Evolutionary conservation across 64 coral and sea anemone species (phyloP).

Genomic region (Pachyseris speciosa): DNA sequence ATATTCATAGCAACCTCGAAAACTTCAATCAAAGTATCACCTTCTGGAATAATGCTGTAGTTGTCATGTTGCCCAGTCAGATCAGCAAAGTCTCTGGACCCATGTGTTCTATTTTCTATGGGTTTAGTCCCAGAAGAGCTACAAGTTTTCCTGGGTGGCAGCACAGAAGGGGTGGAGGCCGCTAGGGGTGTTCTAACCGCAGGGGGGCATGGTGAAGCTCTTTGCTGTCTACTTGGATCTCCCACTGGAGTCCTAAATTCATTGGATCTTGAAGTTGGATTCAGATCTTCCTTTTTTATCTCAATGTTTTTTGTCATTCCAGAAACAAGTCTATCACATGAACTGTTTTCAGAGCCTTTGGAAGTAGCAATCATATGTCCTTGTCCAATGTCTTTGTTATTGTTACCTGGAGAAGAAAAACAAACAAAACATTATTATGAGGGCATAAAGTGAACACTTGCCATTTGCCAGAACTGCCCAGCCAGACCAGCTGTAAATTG

Average conservation of each 20-base stretch:
- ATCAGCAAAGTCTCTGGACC: not conserved
- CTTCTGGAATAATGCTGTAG: slow-evolving; percentile 59
- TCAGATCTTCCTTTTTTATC: not conserved
- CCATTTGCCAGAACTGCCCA: too few species aligned
- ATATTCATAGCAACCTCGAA: too few species aligned
- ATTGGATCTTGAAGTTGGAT: not conserved
- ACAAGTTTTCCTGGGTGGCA: not conserved
- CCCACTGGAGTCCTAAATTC: not conserved
- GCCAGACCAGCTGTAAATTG: too few species aligned
- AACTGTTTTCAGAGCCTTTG: not conserved
- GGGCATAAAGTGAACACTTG: too few species aligned
- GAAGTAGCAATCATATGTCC: not conserved
- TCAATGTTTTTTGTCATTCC: not conserved
- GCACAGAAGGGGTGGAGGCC: slow-evolving; percentile 54
- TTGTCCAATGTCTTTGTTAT: not conserved
- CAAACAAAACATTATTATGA: not conserved
- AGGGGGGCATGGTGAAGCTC: not conserved
- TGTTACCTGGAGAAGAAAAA: not conserved
- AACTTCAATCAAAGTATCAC: too few species aligned
- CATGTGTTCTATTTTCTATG: not conserved
- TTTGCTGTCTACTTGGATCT: not conserved
- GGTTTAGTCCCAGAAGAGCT: slow-evolving; percentile 1
- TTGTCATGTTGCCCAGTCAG: not conserved
- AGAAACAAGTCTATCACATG: not conserved
- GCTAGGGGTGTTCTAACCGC: not conserved